A percentile compares a stretch with the other conserved stretches of the same genome.
These are phyloP conservation scores for Nettapus auritus DNA, from an alignment of 2,113 vertebrate species.

Conservation along the genomic window DNA sequence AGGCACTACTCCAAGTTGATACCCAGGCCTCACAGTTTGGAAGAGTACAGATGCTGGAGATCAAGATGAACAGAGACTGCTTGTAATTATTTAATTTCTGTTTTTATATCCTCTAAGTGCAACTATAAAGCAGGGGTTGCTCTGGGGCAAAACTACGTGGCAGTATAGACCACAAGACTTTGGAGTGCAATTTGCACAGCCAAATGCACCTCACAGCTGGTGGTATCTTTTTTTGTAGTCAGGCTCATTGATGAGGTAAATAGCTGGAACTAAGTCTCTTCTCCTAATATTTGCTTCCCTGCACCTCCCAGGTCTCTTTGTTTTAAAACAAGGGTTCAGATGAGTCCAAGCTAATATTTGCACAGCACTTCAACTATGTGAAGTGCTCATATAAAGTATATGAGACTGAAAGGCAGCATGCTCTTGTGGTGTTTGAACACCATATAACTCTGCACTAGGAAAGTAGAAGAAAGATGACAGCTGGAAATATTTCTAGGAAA, in stretches of 20 bases:
- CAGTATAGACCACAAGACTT: not conserved
- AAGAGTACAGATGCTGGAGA: not conserved
- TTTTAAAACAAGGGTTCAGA: not conserved
- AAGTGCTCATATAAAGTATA: not conserved
- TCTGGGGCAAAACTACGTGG: not conserved
- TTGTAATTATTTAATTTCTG: not conserved
- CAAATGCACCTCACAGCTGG: not conserved
- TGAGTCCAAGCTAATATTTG: constrained; percentile 34
- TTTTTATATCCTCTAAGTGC: not conserved
- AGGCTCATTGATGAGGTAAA: not conserved
- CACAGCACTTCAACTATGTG: not conserved
- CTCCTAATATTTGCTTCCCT: not conserved
- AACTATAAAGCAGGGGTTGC: not conserved
- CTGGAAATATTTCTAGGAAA: not conserved
- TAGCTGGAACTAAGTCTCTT: not conserved
- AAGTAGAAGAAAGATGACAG: not conserved
- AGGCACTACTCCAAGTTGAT: not conserved
- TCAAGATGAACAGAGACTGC: not conserved
- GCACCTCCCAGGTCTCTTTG: not conserved
- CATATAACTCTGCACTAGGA: not conserved
- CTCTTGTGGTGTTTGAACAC: not conserved
- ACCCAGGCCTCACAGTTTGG: not conserved
- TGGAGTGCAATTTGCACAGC: not conserved
- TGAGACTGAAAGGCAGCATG: not conserved
- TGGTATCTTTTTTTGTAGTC: not conserved